Evolutionary conservation across 2,888 invertebrate species (phyloP), one percentile per base, ranked within the genome.

Genomic region (Deilephila elpenor): DNA sequence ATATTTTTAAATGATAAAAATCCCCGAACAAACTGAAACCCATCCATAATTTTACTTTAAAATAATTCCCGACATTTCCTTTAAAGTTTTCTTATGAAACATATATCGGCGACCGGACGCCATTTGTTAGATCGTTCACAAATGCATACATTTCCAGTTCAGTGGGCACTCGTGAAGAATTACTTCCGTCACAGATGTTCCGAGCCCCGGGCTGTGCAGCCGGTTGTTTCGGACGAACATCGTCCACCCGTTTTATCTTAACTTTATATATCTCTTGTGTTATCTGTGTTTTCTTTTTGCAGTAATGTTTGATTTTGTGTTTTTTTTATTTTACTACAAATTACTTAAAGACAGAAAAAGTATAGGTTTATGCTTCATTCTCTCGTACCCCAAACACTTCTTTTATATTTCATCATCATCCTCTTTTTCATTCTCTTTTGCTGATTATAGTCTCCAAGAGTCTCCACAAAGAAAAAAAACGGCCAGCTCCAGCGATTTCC

Each of bases 121-220:
- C 67, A 51, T 67, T 67, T 67, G 51, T 67, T 67, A 67, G 67
- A 67, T 51, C 67, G 73, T 61, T 70, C 72, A 76, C 76, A 80
- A 78, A 79, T 84, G 77, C 77, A 77, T 78, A 64, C 73, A 75
- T 74, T 78, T 82, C 82, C 82, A 77, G 79, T 75, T 82, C 82
- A 79, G 76, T 79, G 82, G 80, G 74, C 78, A 80, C 78, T 78
- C 77, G 81, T 83, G 82, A 80, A 80, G 80, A 79, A 83, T 83
- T 80, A 80, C 77, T 82, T 83, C 82, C 83, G 79, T 74, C 71
- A 77, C 78, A 81, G 74, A 75, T 76, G 78, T 81, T 78, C 79
- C 80, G 75, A 74, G 73, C 70, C 75, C 25, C 62, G 75, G 75
- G 80, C 67, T 73, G 74, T 76, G 75, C 71, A 77, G 80, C 80